phyloP scores from a whole-genome alignment of 1,140 invertebrate genomes.

The Drosophila micromelanica region DNA sequence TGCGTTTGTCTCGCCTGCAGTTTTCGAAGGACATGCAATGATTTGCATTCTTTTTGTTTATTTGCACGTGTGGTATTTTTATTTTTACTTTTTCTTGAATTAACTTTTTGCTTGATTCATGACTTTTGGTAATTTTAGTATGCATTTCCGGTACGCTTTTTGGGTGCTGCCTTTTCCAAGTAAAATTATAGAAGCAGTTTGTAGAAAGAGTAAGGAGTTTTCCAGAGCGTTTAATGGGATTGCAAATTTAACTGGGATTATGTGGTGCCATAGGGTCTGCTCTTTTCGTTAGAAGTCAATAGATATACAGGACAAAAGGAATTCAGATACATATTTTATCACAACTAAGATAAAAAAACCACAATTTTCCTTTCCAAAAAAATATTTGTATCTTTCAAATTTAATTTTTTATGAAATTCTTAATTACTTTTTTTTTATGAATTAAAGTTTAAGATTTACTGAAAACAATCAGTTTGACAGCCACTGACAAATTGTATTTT shows the following conservation, averaged over 20 bases:
- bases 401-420: too few species aligned
- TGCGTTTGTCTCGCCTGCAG: conserved; percentile 15
- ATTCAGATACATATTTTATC: too few species aligned
- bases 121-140: conserved; percentile 74
- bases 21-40: conserved; percentile 56
- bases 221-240: conserved; percentile 29
- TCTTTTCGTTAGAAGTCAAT: not conserved
- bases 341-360: too few species aligned
- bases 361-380: too few species aligned
- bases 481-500: not conserved
- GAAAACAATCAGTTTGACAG: not conserved
- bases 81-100: conserved; percentile 59
- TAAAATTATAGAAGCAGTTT: conserved; percentile 17
- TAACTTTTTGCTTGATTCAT: conserved; percentile 80
- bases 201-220: not conserved
- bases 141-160: conserved; percentile 51
- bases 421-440: not conserved
- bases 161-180: conserved; percentile 1
- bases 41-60: conserved; percentile 71
- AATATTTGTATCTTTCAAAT: too few species aligned
- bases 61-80: conserved; percentile 44
- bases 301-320: too few species aligned
- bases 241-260: conserved; percentile 2
- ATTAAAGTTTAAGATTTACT: not conserved
- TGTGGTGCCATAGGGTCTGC: conserved; percentile 10